These are phyloP conservation scores for Tetramorium simillimum DNA, from an alignment of 1,140 invertebrate species.

Conservation along the genomic window DNA sequence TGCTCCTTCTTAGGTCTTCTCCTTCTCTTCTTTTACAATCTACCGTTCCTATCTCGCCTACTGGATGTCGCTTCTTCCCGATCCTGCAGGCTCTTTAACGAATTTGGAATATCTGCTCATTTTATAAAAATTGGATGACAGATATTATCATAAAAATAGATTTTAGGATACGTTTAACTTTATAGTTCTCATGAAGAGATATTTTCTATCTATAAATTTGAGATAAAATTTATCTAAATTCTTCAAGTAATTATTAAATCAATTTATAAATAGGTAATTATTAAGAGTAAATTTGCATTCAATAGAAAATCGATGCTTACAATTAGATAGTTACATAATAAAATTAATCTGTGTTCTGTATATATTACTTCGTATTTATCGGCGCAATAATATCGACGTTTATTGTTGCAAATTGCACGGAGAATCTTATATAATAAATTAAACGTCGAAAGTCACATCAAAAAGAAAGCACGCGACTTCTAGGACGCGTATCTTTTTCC, in stretches of 20 bases:
- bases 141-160: not conserved
- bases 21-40: constrained; percentile 5
- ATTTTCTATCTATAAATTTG: not conserved
- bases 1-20: constrained; percentile 35
- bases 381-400: no score
- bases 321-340: not conserved
- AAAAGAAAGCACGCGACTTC: not conserved
- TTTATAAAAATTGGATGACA: not conserved
- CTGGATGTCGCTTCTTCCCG: constrained; percentile 3
- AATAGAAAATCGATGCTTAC: not conserved
- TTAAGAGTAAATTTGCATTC: not conserved
- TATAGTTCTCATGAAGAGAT: not conserved
- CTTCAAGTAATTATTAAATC: not conserved
- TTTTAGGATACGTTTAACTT: not conserved
- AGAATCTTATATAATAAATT: not conserved
- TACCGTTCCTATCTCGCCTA: constrained; percentile 12
- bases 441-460: not conserved
- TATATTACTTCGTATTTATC: not conserved
- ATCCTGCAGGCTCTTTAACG: not conserved
- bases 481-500: not conserved
- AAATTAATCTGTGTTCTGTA: not conserved
- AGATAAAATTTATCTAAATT: not conserved
- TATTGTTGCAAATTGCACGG: not conserved
- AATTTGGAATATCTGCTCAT: not conserved
- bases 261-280: not conserved